Conservation (phyloP, 1,140 invertebrate genomes). For the Pachypeltis micranthus region DNA sequence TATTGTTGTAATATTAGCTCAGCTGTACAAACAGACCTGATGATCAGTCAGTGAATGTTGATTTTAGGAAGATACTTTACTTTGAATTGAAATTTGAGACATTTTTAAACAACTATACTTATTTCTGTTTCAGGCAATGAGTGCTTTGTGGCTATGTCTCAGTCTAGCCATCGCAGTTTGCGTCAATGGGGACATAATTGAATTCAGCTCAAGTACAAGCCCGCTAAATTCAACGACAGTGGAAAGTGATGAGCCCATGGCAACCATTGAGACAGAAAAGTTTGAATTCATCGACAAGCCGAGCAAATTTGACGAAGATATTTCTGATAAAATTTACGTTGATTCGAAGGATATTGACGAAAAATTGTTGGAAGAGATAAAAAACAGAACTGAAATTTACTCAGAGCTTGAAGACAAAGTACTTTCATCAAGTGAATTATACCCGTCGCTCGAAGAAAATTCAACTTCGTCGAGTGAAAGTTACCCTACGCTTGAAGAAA, state of each 20-base stretch:
- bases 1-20: too few species aligned
- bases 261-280: not conserved
- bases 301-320: conserved; percentile 18
- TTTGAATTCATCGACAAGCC: not conserved
- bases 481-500: too few species aligned
- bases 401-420: not conserved
- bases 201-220: not conserved
- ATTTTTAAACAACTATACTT: too few species aligned
- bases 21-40: too few species aligned
- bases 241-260: not conserved
- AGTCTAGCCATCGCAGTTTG: not conserved
- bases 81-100: too few species aligned
- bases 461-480: not conserved
- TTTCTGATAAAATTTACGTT: conserved; percentile 18
- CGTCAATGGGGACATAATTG: not conserved
- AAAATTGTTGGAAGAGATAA: not conserved
- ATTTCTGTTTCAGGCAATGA: not conserved
- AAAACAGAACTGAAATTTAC: not conserved
- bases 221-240: not conserved
- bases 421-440: not conserved
- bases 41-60: too few species aligned
- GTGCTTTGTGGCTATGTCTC: not conserved
- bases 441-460: not conserved
- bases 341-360: conserved; percentile 5
- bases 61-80: too few species aligned